Evolutionary conservation across 2,797 vertebrate genomes (phyloP), one percentile per base, ranked within the genome.

Genomic region (Apogon hyalosoma): DNA sequence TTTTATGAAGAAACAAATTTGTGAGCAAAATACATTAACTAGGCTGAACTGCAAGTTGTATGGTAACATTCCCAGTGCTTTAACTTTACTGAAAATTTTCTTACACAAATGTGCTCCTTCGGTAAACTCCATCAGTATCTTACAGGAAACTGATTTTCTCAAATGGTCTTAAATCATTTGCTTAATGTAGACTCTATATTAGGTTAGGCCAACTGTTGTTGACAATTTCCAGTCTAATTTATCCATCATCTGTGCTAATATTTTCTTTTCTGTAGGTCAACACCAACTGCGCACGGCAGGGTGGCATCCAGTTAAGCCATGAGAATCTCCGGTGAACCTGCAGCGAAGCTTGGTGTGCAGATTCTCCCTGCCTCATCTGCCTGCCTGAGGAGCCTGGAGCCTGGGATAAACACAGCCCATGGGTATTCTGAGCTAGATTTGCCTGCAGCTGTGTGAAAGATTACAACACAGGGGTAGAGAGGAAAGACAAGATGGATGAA

Each of bases 251-350:
- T 38, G 11, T 36, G 49, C 47, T 55, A 54, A 40, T 75, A 28
- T 74, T 76, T 69, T 56, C 61, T 31, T 60, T 65, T 69, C 65
- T 56, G 60, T 67, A 82, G 83, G 78, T 77, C 80, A 82, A 24
- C 63, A 13, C 67, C 53, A 2, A 51, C 78, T 75, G 79, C 57
- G 82, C 67, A 4, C 82, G 69, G 77, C 83, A 71, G 77, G 85
- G 69, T 16, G 18, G 42, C 65, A 21, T 16, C 11, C 55, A 55
- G 50, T 18, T 50, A 77, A 87, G 77, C 71, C 77, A 56, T 63
- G 65, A 78, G 73, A 80, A 85, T 51, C 77, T 81, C 66, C 65
- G 57, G 74, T 82, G 78, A 83, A 77, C 65, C 72, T 63, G 75
- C 18, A 1, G 66, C 8, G 68, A 69, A 42, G 57, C 45, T 39